Evolutionary conservation across 2,888 invertebrate species (phyloP).

Genomic region (Saturnia pavonia): DNA sequence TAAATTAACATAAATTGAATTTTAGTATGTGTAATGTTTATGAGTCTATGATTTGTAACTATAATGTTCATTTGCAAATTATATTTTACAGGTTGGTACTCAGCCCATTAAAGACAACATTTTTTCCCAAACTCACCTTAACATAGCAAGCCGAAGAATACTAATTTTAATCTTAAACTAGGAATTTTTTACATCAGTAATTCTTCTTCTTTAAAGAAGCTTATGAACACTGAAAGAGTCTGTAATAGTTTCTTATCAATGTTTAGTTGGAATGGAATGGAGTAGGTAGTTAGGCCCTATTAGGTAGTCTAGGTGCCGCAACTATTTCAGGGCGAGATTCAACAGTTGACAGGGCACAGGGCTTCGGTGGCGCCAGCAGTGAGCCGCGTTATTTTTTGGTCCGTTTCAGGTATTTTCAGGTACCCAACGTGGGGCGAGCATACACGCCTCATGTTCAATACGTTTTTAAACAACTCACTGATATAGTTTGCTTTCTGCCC

Average conservation of each 20-base stretch:
- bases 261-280: constrained; percentile 4
- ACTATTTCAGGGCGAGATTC: constrained; percentile 79
- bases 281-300: constrained; percentile 48
- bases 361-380: constrained; percentile 76
- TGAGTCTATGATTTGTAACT: constrained; percentile 35
- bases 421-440: constrained; percentile 72
- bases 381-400: constrained; percentile 74
- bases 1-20: neutral
- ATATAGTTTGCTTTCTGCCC: constrained; percentile 83
- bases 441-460: constrained; percentile 67
- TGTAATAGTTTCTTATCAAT: neutral
- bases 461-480: constrained; percentile 74
- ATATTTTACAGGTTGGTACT: constrained; percentile 67
- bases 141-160: constrained; percentile 11
- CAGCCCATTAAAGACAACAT: constrained; percentile 18
- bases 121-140: constrained; percentile 8
- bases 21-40: constrained; percentile 3
- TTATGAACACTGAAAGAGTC: neutral
- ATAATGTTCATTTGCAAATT: constrained; percentile 62
- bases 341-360: constrained; percentile 82
- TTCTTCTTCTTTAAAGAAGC: neutral
- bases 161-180: neutral
- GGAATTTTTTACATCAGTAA: neutral
- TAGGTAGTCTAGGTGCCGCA: constrained; percentile 62
- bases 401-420: constrained; percentile 81